A percentile compares a stretch with the other conserved stretches of the same genome.
phyloP scores from a whole-genome alignment of 1,140 invertebrate species.

The Centruroides vittatus region DNA sequence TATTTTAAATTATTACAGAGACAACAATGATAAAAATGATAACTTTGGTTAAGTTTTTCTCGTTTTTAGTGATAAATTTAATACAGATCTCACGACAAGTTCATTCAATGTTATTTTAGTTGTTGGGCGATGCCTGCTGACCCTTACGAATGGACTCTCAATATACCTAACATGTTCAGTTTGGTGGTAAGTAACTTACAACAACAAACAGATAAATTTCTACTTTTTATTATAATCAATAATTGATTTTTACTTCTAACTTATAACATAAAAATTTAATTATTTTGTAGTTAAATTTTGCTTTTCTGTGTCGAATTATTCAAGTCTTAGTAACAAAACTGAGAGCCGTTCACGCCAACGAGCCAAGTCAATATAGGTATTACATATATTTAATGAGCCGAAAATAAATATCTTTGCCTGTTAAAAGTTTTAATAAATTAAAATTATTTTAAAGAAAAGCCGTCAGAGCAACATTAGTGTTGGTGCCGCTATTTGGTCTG shows the following conservation, averaged over 20 bases:
- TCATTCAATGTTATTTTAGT: conserved; percentile 16
- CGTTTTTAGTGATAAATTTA: no score
- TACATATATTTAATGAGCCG: background rate
- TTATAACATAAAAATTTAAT: background rate
- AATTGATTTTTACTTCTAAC: background rate
- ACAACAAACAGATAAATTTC: background rate
- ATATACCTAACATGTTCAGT: conserved; percentile 34
- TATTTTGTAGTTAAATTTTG: conserved; percentile 33
- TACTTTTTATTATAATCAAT: background rate
- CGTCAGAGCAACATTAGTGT: conserved; percentile 38
- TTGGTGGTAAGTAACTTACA: conserved; percentile 30
- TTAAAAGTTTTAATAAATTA: background rate
- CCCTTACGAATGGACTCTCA: conserved; percentile 34
- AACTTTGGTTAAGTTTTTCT: no score
- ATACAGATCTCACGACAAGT: background rate
- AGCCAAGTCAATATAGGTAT: conserved; percentile 32
- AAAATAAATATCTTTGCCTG: background rate
- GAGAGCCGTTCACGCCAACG: conserved; percentile 35
- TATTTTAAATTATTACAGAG: no score
- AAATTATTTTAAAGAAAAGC: conserved; percentile 32
- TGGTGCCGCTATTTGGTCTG: conserved; percentile 43
- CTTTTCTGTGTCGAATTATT: conserved; percentile 39
- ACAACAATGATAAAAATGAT: no score
- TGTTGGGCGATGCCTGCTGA: conserved; percentile 35
- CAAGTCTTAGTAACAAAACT: conserved; percentile 39